Evolutionary conservation across 2,888 invertebrate genomes (phyloP).

Genomic region (Nephrotoma guestfalica): DNA sequence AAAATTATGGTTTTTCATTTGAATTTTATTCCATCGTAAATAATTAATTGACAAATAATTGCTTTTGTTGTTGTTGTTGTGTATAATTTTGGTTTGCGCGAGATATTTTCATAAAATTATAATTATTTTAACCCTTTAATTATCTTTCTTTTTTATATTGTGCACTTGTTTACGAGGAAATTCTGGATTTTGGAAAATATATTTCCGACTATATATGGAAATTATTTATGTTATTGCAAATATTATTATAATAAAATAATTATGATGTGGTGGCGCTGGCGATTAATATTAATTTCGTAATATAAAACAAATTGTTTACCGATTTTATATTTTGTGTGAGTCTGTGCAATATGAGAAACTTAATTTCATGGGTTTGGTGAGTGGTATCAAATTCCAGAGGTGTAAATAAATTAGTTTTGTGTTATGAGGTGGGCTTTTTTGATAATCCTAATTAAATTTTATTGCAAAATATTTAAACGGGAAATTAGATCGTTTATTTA

Average conservation of each 20-base stretch:
- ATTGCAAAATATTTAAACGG: not conserved
- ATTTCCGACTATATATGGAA: not conserved
- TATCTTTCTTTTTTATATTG: not conserved
- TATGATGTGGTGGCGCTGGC: not conserved
- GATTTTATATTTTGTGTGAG: not conserved
- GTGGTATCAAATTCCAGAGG: not conserved
- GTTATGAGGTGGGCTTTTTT: not conserved
- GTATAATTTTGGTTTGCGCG: not conserved
- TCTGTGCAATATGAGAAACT: not conserved
- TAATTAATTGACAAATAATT: not conserved
- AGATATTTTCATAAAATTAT: not conserved
- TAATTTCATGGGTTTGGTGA: not conserved
- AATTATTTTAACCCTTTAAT: not conserved
- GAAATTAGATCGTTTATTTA: not conserved
- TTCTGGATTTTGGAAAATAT: not conserved
- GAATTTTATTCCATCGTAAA: not conserved
- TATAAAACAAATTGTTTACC: not conserved
- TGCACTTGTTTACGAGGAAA: not conserved
- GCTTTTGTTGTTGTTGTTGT: not conserved
- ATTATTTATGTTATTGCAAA: not conserved
- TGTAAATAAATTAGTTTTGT: not conserved
- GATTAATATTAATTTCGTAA: not conserved
- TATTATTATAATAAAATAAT: not conserved
- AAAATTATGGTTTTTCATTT: not conserved
- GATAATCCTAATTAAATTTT: not conserved